Percentiles rank a stretch among this genome's conserved stretches.
Conservation (phyloP, 1,140 invertebrate species). For the Euwallacea similis region DNA sequence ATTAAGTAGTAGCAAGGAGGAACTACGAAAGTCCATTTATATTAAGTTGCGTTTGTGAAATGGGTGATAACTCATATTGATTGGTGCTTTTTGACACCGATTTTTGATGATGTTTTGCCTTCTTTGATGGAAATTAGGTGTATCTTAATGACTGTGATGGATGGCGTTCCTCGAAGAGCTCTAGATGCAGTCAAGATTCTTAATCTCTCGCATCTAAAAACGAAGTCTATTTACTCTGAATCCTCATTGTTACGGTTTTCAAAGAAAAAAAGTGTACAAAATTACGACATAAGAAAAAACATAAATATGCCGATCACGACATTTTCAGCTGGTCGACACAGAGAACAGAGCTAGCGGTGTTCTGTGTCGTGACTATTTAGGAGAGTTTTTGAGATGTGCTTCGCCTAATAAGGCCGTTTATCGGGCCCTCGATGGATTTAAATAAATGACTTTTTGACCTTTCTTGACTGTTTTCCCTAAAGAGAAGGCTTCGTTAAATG, state of each 20-base stretch:
- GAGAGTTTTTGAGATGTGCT: slow-evolving; percentile 36
- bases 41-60: not conserved
- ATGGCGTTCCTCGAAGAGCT: no score
- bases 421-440: slow-evolving; percentile 32
- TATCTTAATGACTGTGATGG: no score
- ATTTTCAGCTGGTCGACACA: slow-evolving; percentile 28
- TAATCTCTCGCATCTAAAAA: not conserved
- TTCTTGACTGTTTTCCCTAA: slow-evolving; percentile 24
- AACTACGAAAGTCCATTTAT: slow-evolving; percentile 21
- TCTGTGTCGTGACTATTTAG: slow-evolving; percentile 35
- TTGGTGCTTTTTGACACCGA: no score
- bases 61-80: not conserved
- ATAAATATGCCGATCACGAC: slow-evolving; percentile 37
- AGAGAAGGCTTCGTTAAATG: not conserved
- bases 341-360: slow-evolving; percentile 28
- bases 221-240: not conserved
- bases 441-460: slow-evolving; percentile 39
- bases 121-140: no score
- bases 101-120: no score
- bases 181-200: not conserved
- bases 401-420: slow-evolving; percentile 36
- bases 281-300: slow-evolving; percentile 31
- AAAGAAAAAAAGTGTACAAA: slow-evolving; percentile 28
- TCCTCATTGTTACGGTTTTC: not conserved
- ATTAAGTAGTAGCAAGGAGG: slow-evolving; percentile 14